A percentile compares a stretch with the other conserved stretches of the same genome.
These are phyloP conservation scores for Archaeoteleia sp. DNA, from an alignment of 2,888 invertebrate genomes.

Conservation along the genomic window DNA sequence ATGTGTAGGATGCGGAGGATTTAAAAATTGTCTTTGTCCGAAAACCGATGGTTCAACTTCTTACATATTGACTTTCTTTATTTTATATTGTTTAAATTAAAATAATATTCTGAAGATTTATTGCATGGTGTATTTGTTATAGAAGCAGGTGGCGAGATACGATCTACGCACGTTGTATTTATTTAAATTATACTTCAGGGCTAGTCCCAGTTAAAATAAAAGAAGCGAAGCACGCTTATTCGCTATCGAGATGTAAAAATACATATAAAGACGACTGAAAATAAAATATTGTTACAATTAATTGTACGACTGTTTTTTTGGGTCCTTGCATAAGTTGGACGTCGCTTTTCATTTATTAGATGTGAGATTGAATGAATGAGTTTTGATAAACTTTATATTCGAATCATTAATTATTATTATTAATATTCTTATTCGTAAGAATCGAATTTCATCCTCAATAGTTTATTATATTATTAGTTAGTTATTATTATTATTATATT, in stretches of 20 bases:
- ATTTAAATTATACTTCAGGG: constrained; percentile 64
- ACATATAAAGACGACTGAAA: constrained; percentile 49
- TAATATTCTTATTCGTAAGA: too few relatives aligned
- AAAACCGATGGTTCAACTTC: too few relatives aligned
- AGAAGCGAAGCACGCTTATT: constrained; percentile 51
- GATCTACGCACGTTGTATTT: constrained; percentile 59
- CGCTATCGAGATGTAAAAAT: constrained; percentile 44
- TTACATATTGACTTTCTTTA: constrained; percentile 1
- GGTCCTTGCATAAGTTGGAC: too few relatives aligned
- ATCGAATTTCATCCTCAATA: too few relatives aligned
- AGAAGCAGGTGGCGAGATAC: constrained; percentile 28
- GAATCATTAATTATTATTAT: too few relatives aligned
- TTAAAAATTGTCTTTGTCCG: constrained; percentile 18
- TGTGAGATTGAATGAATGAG: too few relatives aligned
- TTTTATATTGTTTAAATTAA: constrained; percentile 31
- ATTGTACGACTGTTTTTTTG: too few relatives aligned
- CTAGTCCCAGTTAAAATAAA: constrained; percentile 67
- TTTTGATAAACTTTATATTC: too few relatives aligned
- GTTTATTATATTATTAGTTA: too few relatives aligned
- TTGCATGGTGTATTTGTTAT: constrained; percentile 19
- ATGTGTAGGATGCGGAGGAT: too few relatives aligned
- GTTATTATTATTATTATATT: too few relatives aligned
- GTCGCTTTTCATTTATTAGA: too few relatives aligned
- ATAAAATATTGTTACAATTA: constrained; percentile 45
- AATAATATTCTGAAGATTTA: constrained; percentile 16